phyloP scores from a whole-genome alignment of 2,888 invertebrate genomes.

The Ashinkailepas kermadecensis region DNA sequence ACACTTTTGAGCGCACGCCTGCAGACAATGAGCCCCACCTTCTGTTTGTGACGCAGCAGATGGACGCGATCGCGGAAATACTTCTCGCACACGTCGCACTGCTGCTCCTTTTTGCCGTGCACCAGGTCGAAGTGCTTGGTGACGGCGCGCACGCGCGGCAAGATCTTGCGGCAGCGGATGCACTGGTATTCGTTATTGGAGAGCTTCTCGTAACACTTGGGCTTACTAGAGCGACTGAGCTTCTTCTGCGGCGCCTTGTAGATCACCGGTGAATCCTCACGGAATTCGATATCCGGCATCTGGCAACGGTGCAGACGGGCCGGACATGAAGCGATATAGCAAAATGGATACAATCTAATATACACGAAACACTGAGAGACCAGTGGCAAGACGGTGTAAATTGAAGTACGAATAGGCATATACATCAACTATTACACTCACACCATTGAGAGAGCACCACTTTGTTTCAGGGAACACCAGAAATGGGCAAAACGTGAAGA shows the following conservation, averaged over 20 bases:
- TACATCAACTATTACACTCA: too few species aligned
- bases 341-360: too few species aligned
- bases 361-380: too few species aligned
- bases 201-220: constrained; percentile 9
- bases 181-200: constrained; percentile 7
- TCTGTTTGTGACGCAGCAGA: neutral
- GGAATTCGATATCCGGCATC: neutral
- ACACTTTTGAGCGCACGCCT: too few species aligned
- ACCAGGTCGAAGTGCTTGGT: constrained; percentile 20
- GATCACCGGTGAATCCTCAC: neutral
- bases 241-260: constrained; percentile 7
- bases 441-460: too few species aligned
- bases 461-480: too few species aligned
- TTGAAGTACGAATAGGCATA: too few species aligned
- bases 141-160: constrained; percentile 20
- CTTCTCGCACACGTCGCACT: constrained; percentile 7
- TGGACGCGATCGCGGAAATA: neutral
- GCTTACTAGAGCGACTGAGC: neutral
- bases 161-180: constrained; percentile 4
- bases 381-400: neutral
- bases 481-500: too few species aligned
- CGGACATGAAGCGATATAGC: too few species aligned
- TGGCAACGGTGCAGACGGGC: neutral
- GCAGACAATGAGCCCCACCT: neutral
- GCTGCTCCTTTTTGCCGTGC: constrained; percentile 10